A percentile compares a stretch with the other conserved stretches of the same genome.
Conservation (phyloP, 2,113 vertebrate genomes). For the Sapayoa aenigma region DNA sequence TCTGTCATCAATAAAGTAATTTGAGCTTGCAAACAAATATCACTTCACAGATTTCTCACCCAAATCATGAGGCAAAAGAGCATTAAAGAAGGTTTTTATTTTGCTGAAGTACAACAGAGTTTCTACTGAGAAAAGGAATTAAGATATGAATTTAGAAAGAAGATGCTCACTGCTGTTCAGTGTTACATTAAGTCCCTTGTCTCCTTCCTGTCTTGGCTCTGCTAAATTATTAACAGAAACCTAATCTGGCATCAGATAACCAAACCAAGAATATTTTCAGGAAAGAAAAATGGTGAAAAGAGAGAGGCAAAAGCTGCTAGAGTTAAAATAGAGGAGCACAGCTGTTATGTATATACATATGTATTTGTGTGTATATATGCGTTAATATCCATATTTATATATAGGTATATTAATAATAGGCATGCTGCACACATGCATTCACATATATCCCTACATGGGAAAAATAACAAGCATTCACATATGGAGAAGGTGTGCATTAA, state of each 20-base stretch:
- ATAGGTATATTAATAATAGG: not conserved
- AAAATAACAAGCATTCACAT: not conserved
- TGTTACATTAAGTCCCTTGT: not conserved
- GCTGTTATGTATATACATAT: accelerated
- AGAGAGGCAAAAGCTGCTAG: not conserved
- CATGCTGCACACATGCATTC: not conserved
- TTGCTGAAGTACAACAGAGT: not conserved
- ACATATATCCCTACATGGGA: accelerated
- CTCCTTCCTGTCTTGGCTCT: not conserved
- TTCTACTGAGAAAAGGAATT: not conserved
- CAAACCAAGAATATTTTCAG: not conserved
- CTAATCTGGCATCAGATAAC: not conserved
- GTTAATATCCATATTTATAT: not conserved
- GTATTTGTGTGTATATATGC: not conserved
- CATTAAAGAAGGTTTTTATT: not conserved
- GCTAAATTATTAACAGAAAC: not conserved
- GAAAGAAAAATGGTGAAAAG: not conserved
- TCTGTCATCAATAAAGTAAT: not conserved
- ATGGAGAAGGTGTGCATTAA: not conserved
- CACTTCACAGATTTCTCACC: not conserved
- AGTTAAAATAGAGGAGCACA: not conserved
- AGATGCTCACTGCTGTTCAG: not conserved
- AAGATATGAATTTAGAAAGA: not conserved
- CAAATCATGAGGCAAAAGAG: not conserved
- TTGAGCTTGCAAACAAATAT: not conserved